Base-by-base conservation (phyloP, 2,888 invertebrate genomes). In the Geophilus truncorum region DNA sequence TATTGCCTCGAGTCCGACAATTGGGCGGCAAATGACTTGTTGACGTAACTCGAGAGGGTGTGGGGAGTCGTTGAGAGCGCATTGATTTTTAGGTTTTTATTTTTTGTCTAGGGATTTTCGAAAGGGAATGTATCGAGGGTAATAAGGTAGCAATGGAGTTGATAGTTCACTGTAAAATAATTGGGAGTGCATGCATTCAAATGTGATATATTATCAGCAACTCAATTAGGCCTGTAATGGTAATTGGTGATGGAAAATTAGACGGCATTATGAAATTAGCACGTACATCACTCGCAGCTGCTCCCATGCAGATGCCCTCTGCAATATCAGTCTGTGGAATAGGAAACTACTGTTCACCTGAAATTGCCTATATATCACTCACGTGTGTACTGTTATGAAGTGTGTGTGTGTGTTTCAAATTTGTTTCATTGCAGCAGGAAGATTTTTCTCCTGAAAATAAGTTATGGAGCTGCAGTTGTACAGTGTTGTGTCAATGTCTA, bases 241-340 rank as follows among this genome's bases (percentile, higher is more conserved):
- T 57, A 57, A 57, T 57, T 57, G 57, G 57, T 57, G 57, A 57
- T 57, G 57, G 57, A 57, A 57, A 57, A 57, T 57, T 57, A 57
- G 57, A 57, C 57, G 57, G 57, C 21, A 57, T 57, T 57, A 57
- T 57, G 57, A 57, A 57, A 57, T 57, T 57, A 57, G 57, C 57
- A 57, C 57, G 57, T 57, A 57, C 57, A 57, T 57, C 57, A 18
- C 57, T 18, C 21, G 57, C 57, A 57, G 57, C 57, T 57, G 57
- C 57, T 57, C 57, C 57, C 57, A 18, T 57, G 57, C 57, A 57
- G 57, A 57, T 57, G 57, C 57, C 57, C 57, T 21, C 18, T 57
- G 18, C 57, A 51, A 51, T 51, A 51, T 51, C 57, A 57, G 57
- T 57, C 57, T 57, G 57, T 57, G 57, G 57, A 57, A 57, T 57